Percentiles rank a stretch among this genome's conserved stretches.
Evolutionary conservation across 2,888 invertebrate genomes (phyloP).

Genomic region (Melinopterus prodromus): DNA sequence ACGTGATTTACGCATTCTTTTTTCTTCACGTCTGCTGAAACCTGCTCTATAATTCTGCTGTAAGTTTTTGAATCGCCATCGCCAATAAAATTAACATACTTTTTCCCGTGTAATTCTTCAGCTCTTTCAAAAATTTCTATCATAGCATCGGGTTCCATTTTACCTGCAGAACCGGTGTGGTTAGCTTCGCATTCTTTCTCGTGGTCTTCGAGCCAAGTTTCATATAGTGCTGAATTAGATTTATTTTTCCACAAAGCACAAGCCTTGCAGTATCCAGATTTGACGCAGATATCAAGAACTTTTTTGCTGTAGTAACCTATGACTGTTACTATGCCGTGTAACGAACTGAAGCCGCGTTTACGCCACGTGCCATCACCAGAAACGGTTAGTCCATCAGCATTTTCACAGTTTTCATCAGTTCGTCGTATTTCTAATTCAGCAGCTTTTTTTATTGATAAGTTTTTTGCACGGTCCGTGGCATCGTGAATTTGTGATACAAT

Average conservation of each 20-base stretch:
- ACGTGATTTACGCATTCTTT: slow-evolving; percentile 11
- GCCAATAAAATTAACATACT: not conserved
- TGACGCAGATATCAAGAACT: not conserved
- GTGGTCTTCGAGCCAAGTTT: not conserved
- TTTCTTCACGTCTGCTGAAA: slow-evolving; percentile 19
- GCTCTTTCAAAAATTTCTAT: not conserved
- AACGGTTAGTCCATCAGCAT: not conserved
- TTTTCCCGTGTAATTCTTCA: not conserved
- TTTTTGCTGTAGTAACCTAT: not conserved
- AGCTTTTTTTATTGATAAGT: not conserved
- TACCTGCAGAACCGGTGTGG: not conserved
- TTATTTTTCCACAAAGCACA: slow-evolving; percentile 8
- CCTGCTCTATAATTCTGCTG: not conserved
- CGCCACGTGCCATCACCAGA: not conserved
- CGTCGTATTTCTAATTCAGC: not conserved
- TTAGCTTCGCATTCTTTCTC: too few relatives aligned
- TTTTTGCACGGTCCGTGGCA: not conserved
- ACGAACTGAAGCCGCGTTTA: not conserved
- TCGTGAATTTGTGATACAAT: slow-evolving; percentile 5
- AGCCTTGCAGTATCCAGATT: slow-evolving; percentile 10
- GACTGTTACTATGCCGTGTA: not conserved
- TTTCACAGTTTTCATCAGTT: not conserved
- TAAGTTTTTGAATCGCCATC: too few relatives aligned
- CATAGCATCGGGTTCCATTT: not conserved
- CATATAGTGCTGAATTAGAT: not conserved